Conservation (phyloP, 2,888 invertebrate species). For the Metacarcinus magister region DNA sequence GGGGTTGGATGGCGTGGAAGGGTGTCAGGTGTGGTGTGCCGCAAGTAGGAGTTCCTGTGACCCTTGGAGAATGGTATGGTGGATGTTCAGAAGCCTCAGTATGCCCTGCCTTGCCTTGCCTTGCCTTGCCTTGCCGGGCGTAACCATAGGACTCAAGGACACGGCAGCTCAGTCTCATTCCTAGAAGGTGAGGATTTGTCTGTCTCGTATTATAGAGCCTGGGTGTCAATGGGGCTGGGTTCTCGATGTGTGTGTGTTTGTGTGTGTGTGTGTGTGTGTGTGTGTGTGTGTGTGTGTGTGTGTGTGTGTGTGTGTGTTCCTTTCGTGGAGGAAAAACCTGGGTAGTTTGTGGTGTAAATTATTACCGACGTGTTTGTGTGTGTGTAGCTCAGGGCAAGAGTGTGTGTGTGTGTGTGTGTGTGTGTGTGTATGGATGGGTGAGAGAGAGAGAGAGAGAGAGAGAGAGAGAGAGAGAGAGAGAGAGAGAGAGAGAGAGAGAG, state of each 20-base stretch:
- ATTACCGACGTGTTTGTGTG: background rate
- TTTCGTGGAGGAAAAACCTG: background rate
- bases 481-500: slow-evolving; percentile 50
- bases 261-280: background rate
- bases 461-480: slow-evolving; percentile 49
- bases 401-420: background rate
- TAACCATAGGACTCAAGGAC: background rate
- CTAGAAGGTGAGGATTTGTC: background rate
- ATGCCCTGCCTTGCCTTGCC: background rate
- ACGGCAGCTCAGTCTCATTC: background rate
- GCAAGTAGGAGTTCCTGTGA: background rate
- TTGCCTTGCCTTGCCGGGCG: no score
- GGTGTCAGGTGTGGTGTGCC: background rate
- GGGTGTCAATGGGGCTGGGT: background rate
- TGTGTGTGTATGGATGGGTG: background rate
- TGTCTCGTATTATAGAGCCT: background rate
- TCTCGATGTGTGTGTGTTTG: background rate
- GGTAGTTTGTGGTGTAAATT: background rate
- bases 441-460: background rate
- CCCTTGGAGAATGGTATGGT: background rate
- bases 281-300: no score
- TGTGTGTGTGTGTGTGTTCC: background rate
- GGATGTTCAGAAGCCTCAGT: background rate
- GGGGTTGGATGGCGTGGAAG: background rate
- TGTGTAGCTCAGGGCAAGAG: background rate